A percentile compares a stretch with the other conserved stretches of the same genome.
Conservation (phyloP, 2,113 vertebrate genomes). For the Ivindomyrus marchei region DNA sequence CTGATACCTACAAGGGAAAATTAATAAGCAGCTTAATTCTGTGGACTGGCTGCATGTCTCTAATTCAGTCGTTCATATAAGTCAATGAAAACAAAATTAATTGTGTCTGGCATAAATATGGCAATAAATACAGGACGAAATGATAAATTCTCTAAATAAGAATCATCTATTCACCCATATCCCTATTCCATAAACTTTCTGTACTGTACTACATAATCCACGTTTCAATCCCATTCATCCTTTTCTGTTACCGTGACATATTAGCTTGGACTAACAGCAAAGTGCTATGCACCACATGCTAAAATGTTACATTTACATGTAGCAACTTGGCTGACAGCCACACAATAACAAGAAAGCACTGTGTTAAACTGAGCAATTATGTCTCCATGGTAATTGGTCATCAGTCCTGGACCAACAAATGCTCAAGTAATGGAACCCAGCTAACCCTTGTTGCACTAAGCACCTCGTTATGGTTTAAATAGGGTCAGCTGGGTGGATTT, state of each 20-base stretch:
- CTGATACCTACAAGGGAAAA: background rate
- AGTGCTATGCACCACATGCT: background rate
- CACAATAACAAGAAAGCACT: background rate
- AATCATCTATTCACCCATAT: background rate
- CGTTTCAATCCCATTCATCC: background rate
- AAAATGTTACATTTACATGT: background rate
- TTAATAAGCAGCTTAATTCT: background rate
- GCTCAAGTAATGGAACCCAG: background rate
- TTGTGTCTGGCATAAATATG: background rate
- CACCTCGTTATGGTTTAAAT: background rate
- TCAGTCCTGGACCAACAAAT: background rate
- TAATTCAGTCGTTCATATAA: background rate
- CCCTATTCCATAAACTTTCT: background rate
- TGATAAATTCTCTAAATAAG: background rate
- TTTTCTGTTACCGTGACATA: background rate
- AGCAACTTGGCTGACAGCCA: background rate
- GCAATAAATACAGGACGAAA: background rate
- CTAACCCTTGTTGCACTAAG: background rate
- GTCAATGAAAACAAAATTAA: background rate
- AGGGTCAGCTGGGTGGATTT: background rate
- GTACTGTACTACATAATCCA: background rate
- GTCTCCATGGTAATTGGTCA: background rate
- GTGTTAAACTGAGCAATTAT: background rate
- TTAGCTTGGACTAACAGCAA: background rate
- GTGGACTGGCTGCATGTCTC: background rate